phyloP scores from a whole-genome alignment of 2,888 invertebrate genomes.

The Caenorhabditis sinica region DNA sequence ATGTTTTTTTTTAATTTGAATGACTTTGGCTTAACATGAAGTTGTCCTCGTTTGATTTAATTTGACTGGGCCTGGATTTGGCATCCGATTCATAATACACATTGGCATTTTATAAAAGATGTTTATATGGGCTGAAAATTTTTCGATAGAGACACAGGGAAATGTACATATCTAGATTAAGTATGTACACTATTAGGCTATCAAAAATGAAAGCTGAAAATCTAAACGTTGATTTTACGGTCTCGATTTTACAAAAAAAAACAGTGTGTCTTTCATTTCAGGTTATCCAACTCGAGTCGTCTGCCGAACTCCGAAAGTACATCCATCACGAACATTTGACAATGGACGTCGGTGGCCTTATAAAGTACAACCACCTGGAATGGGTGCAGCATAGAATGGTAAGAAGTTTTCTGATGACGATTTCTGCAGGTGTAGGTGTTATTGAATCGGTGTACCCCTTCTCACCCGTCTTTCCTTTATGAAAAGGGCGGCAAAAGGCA shows the following conservation, averaged over 20 bases:
- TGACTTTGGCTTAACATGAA: neutral
- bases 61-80: no score
- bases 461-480: constrained; percentile 22
- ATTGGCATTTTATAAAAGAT: no score
- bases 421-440: constrained; percentile 7
- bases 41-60: no score
- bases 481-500: constrained; percentile 51
- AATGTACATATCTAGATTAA: no score
- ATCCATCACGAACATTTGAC: constrained; percentile 90
- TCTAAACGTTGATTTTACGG: no score
- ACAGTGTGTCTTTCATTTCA: constrained; percentile 79
- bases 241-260: no score
- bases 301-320: constrained; percentile 92
- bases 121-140: no score
- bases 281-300: constrained; percentile 90
- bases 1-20: neutral
- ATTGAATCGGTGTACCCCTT: neutral
- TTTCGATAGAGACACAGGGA: no score
- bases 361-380: constrained; percentile 94
- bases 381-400: constrained; percentile 98
- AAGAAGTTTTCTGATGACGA: constrained; percentile 78
- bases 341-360: constrained; percentile 91
- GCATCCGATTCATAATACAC: no score
- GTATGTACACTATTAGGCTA: no score
- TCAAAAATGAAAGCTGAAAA: no score